Evolutionary conservation across 1,140 invertebrate species (phyloP), one percentile per base, ranked within the genome.

Genomic region (Apolygus lucorum): DNA sequence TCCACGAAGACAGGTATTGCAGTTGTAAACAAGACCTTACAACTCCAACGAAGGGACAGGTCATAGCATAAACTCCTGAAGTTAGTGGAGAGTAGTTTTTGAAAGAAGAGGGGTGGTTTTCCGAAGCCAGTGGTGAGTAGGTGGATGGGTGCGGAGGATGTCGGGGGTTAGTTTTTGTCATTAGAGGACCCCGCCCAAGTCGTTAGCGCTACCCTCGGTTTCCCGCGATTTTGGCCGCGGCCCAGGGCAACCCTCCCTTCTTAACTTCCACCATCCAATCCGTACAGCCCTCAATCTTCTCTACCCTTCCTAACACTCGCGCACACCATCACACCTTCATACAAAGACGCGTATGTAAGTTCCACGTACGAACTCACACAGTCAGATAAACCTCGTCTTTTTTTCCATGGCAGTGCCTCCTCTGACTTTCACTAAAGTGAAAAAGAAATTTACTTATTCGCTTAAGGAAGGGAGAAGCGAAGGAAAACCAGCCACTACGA

Each of bases 401-500:
- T 17, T 17, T 42, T 42, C 34, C 4, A 42, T 8, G 34, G 54
- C 11, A 17, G 22, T 11, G 22, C 54, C 54, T 21, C 54, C 54
- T 59, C 54, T 21, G 22, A 17, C 54, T 22, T 59, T 21, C 11
- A 59, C 11, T 21, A 24, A 59, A 59, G 54, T 13, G 54, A 59
- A 24, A 24, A 59, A 59, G 54, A 59, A 59, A 59, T 59, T 59
- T 59, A 59, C 54, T 59, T 59, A 59, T 59, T 59, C 22, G 54
- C 4, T 59, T 4, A 21, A 8, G 22, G 8, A 11, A 59, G 54
- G 8, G 54, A 59, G 54, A 17, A 17, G 34, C 34, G 34, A 42
- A 42, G 34, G 34, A 42, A 17, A 42, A 42, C n/a, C n/a, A n/a
- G n/a, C n/a, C n/a, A n/a, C n/a, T n/a, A n/a, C n/a, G n/a, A n/a